A percentile compares a stretch with the other conserved stretches of the same genome.
These are phyloP conservation scores for Pandion haliaetus DNA, from an alignment of 2,113 vertebrate species.

Conservation along the genomic window DNA sequence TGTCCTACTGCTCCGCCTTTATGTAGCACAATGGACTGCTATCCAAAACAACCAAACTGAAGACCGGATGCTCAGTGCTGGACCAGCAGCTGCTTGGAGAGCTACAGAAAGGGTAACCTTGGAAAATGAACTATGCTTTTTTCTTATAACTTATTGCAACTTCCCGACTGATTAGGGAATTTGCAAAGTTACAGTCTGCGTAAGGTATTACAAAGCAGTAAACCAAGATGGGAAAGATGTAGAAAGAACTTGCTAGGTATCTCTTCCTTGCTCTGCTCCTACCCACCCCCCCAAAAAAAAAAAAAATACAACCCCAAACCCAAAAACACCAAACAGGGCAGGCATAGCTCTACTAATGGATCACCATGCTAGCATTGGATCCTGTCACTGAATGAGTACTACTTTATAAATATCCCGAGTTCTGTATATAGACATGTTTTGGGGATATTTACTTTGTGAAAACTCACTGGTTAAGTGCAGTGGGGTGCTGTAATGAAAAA, in stretches of 20 bases:
- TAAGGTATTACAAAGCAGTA: not conserved
- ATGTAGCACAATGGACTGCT: not conserved
- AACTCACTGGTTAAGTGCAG: not conserved
- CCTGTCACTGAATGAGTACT: not conserved
- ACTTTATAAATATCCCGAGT: not conserved
- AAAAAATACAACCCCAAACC: not conserved
- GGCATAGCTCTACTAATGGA: not conserved
- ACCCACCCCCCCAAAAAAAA: not conserved
- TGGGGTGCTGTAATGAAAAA: not conserved
- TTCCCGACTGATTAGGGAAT: not conserved
- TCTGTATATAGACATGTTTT: not conserved
- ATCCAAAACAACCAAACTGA: not conserved
- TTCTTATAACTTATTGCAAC: not conserved
- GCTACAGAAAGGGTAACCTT: not conserved
- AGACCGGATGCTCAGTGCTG: fast-evolving
- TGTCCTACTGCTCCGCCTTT: not conserved
- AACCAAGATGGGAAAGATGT: not conserved
- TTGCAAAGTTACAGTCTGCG: not conserved
- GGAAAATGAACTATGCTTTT: not conserved
- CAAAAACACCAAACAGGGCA: not conserved
- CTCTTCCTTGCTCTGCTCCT: not conserved
- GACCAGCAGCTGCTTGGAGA: not conserved
- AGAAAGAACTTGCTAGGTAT: not conserved
- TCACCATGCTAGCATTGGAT: not conserved
- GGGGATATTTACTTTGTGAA: not conserved